A percentile compares a stretch with the other conserved stretches of the same genome.
These are phyloP conservation scores for Caenorhabditis sp. DNA, from an alignment of 2,888 invertebrate genomes.

Conservation along the genomic window DNA sequence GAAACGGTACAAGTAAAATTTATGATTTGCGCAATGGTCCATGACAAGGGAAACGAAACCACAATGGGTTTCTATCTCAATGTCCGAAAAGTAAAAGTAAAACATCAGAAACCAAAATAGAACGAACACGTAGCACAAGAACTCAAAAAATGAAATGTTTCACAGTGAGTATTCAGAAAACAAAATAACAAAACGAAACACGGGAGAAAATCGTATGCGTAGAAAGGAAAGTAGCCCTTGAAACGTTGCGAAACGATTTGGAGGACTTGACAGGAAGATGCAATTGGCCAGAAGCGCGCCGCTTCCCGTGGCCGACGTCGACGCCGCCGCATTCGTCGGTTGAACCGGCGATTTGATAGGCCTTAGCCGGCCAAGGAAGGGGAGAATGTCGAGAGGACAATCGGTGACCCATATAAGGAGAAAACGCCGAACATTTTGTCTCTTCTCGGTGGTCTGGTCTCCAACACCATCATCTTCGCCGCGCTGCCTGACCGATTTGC, in stretches of 20 bases:
- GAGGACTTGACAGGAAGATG: conserved; percentile 49
- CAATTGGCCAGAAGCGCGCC: conserved; percentile 58
- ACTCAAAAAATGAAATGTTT: neutral
- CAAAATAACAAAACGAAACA: neutral
- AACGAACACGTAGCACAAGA: neutral
- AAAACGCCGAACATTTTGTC: conserved; percentile 58
- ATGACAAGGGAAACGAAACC: conserved; percentile 13
- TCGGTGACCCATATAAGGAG: conserved; percentile 62
- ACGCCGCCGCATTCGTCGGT: conserved; percentile 27
- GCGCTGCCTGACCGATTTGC: conserved; percentile 50
- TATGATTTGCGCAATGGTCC: conserved; percentile 43
- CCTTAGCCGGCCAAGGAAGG: conserved; percentile 34
- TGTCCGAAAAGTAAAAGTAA: conserved; percentile 24
- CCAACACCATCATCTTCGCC: conserved; percentile 29
- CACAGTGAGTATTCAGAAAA: neutral
- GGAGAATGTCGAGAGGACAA: conserved; percentile 59
- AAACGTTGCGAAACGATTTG: conserved; percentile 57
- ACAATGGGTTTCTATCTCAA: neutral
- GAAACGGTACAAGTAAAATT: conserved; percentile 24
- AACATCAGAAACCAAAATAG: neutral
- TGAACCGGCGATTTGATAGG: conserved; percentile 60
- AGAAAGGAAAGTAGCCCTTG: conserved; percentile 39
- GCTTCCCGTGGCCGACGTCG: conserved; percentile 47
- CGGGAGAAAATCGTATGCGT: conserved; percentile 1
- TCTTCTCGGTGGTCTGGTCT: conserved; percentile 59